phyloP scores from a whole-genome alignment of 2,888 invertebrate genomes.

The Nemurella pictetii region DNA sequence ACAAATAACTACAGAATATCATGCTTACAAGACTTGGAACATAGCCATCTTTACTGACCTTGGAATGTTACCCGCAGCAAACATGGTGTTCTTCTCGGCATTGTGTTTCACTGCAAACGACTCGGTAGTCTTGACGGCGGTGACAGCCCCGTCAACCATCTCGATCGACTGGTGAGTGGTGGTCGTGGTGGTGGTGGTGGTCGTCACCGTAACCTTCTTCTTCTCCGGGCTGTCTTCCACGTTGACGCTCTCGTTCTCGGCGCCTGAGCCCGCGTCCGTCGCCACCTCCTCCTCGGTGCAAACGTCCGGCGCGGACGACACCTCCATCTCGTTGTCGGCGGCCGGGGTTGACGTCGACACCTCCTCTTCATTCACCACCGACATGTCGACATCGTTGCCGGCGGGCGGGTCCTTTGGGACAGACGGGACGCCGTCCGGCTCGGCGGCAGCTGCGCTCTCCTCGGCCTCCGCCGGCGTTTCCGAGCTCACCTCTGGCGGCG shows the following conservation, averaged over 20 bases:
- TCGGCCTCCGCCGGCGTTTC: constrained; percentile 41
- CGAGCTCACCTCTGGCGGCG: constrained; percentile 35
- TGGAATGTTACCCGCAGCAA: constrained; percentile 16
- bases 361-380: constrained; percentile 25
- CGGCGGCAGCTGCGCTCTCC: background rate
- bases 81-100: constrained; percentile 13
- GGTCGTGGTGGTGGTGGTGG: constrained; percentile 52
- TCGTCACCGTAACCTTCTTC: constrained; percentile 22
- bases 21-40: too few species aligned
- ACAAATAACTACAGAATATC: too few species aligned
- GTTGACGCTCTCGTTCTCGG: background rate
- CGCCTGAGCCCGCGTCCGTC: constrained; percentile 33
- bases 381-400: constrained; percentile 25
- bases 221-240: background rate
- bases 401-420: too few species aligned
- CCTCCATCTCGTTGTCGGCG: constrained; percentile 37
- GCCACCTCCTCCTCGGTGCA: constrained; percentile 39
- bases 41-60: background rate
- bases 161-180: constrained; percentile 52
- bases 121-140: constrained; percentile 10
- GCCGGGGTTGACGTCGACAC: constrained; percentile 27
- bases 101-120: constrained; percentile 8
- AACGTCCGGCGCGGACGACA: constrained; percentile 33
- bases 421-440: background rate
- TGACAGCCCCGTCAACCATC: constrained; percentile 52